Conservation (phyloP, 2,113 vertebrate species). For the Tyto alba region DNA sequence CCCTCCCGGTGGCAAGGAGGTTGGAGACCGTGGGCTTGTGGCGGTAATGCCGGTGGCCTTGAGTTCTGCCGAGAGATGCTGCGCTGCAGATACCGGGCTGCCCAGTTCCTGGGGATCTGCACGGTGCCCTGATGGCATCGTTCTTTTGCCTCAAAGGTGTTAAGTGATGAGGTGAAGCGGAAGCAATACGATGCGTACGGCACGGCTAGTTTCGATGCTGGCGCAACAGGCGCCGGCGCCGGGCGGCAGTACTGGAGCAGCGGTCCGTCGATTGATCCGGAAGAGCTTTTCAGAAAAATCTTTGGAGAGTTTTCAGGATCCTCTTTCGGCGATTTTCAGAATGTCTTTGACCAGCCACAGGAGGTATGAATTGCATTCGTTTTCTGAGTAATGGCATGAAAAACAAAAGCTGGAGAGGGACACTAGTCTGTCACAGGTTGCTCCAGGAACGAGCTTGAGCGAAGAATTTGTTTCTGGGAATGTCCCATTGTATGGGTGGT, state of each 20-base stretch:
- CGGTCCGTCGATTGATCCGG: conserved; percentile 82
- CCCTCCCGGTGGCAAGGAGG: background rate
- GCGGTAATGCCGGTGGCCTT: fast-evolving
- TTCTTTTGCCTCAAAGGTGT: conserved; percentile 66
- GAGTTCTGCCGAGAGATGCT: fast-evolving
- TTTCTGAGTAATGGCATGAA: background rate
- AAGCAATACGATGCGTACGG: conserved; percentile 93
- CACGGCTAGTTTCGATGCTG: conserved; percentile 79
- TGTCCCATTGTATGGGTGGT: background rate
- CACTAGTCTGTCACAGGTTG: fast-evolving
- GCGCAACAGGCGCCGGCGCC: conserved; percentile 53
- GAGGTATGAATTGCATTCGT: conserved; percentile 72
- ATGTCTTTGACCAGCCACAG: conserved; percentile 88
- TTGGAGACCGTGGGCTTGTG: fast-evolving
- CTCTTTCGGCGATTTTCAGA: conserved; percentile 86
- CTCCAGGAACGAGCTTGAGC: background rate
- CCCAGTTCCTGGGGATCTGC: background rate
- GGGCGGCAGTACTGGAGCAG: conserved; percentile 87
- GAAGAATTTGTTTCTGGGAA: background rate
- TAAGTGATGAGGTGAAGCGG: conserved; percentile 91
- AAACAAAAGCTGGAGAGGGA: background rate
- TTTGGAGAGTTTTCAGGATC: conserved; percentile 92
- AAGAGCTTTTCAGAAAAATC: conserved; percentile 96
- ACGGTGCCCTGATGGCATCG: fast-evolving
- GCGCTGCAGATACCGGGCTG: background rate